Evolutionary conservation across 2,797 vertebrate species (phyloP), one percentile per base, ranked within the genome.

Genomic region (Ptychadena robeensis): DNA sequence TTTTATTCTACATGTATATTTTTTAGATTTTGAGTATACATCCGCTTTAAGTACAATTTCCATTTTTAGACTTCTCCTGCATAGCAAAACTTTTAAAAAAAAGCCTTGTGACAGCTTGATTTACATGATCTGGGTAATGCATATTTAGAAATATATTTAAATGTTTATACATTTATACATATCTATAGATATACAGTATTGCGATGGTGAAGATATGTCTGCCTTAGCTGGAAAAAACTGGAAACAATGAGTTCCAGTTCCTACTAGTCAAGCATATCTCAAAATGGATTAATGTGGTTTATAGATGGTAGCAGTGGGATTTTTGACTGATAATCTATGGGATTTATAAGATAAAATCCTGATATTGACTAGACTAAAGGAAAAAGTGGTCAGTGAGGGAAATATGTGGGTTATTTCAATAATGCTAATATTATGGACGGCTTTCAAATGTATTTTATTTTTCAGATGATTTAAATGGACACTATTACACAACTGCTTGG

Each of bases 351-450:
- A 72, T 72, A 80, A 35, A 67, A 75, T 38, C 28, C 31, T 63
- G 38, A 67, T 73, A n/a, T 22, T 25, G 61, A 22, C 35, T 53
- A 63, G 82, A 28, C 27, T 37, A 18, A 37, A 57, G 44, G 28
- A 79, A 79, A 67, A 79, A 83, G 35, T 35, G 65, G 31, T 79
- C 40, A 53, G n/a, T 9, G 35, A 48, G n/a, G 63, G 44, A 84
- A 70, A 73, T 75, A 84, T 80, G 66, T 25, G 3, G 44, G 67
- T 69, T 84, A 84, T 80, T 84, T 75, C 71, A 84, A 70, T 75
- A 80, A 84, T 84, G 82, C 72, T 84, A 80, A 84, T 70, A 80
- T 84, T 84, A 84, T 80, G 77, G 74, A 80, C 28, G 48, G 63
- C 48, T 64, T 80, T 84, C 77, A 64, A 74, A 84, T 22, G 28